A percentile compares a stretch with the other conserved stretches of the same genome.
phyloP scores from a whole-genome alignment of 2,113 vertebrate genomes.

The Catharus fuscescens region DNA sequence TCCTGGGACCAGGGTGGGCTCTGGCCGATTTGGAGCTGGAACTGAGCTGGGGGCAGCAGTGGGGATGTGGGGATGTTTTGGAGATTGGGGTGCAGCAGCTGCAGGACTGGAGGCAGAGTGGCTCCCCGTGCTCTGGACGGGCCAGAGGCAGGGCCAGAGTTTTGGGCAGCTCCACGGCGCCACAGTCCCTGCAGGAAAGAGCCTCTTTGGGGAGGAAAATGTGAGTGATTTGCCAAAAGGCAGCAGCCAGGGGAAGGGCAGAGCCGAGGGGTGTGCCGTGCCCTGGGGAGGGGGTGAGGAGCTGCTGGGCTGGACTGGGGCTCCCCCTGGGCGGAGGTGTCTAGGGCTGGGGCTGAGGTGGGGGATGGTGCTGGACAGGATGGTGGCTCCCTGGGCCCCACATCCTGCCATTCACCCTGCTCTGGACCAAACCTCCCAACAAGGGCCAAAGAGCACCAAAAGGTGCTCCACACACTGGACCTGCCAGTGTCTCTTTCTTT shows the following conservation, averaged over 20 bases:
- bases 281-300: background rate
- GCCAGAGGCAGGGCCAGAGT: background rate
- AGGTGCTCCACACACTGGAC: rapidly evolving
- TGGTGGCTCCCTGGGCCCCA: background rate
- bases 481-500: background rate
- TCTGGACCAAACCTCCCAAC: rapidly evolving
- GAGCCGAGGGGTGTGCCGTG: rapidly evolving
- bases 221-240: background rate
- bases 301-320: background rate
- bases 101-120: background rate
- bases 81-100: rapidly evolving
- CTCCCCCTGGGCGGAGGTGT: rapidly evolving
- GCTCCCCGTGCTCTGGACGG: background rate
- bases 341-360: background rate
- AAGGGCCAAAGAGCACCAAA: background rate
- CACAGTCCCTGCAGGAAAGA: background rate
- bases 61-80: rapidly evolving
- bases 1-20: background rate
- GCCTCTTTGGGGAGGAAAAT: background rate
- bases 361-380: background rate
- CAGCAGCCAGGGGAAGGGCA: background rate
- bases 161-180: background rate
- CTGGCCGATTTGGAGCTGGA: background rate
- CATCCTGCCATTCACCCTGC: rapidly evolving
- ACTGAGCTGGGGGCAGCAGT: rapidly evolving